Conservation (phyloP, 2,797 vertebrate genomes). For the Sebastiscus tertius region DNA sequence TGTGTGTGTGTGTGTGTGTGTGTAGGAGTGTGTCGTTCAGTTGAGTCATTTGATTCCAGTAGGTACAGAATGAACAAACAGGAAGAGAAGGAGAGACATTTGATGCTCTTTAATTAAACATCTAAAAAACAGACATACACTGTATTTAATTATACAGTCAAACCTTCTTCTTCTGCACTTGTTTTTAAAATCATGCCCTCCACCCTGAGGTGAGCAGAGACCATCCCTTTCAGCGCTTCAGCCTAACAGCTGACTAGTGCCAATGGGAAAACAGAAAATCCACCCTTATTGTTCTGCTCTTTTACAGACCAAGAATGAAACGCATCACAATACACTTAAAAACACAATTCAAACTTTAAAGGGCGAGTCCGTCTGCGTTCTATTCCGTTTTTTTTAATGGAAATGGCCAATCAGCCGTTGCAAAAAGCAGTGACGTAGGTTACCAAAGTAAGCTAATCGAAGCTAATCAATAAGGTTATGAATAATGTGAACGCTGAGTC, state of each 20-base stretch:
- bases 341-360: not conserved
- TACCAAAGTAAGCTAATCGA: no score
- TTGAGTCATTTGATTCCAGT: constrained; percentile 47
- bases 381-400: no score
- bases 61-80: constrained; percentile 29
- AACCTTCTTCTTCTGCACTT: not conserved
- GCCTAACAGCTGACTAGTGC: not conserved
- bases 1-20: constrained; percentile 15
- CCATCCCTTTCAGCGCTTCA: not conserved
- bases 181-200: not conserved
- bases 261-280: not conserved
- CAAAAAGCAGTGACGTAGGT: no score
- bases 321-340: not conserved
- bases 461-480: no score
- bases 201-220: not conserved
- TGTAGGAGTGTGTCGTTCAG: constrained; percentile 37
- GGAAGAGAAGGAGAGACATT: constrained; percentile 13
- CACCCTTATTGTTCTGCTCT: not conserved
- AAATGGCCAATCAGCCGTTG: no score
- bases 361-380: no score
- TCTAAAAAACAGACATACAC: not conserved
- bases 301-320: not conserved
- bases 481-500: no score
- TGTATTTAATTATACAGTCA: not conserved
- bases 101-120: constrained; percentile 14